phyloP scores from a whole-genome alignment of 2,888 invertebrate species.

The Octonoba sinensis region DNA sequence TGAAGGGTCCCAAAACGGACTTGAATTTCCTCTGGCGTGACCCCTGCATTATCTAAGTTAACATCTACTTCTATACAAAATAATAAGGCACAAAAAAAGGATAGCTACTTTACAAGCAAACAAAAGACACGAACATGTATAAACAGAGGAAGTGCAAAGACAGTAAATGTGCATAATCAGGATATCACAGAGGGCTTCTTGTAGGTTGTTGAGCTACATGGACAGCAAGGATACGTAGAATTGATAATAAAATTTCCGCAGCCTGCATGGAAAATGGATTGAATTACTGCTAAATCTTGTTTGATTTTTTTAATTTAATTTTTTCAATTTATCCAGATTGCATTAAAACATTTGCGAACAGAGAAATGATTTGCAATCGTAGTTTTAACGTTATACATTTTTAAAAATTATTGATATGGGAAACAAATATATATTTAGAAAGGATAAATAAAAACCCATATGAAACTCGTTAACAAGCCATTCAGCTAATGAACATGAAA shows the following conservation, averaged over 20 bases:
- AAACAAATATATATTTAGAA: too few species aligned
- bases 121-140: conserved; percentile 46
- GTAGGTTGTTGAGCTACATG: conserved; percentile 40
- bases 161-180: conserved; percentile 15
- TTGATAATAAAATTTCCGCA: conserved; percentile 28
- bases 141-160: conserved; percentile 33
- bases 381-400: too few species aligned
- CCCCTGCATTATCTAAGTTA: too few species aligned
- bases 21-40: too few species aligned
- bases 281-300: conserved; percentile 2
- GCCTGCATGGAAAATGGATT: conserved; percentile 28
- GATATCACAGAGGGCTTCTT: conserved; percentile 27
- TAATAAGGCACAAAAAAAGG: conserved; percentile 7
- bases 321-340: too few species aligned
- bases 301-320: background rate
- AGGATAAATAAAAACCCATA: too few species aligned
- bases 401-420: too few species aligned
- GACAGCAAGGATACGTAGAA: conserved; percentile 34
- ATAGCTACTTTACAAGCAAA: conserved; percentile 36
- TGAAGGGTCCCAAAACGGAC: too few species aligned
- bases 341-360: background rate
- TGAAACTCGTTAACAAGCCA: too few species aligned
- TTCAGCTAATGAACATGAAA: too few species aligned
- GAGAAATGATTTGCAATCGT: background rate
- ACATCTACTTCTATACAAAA: background rate